These are phyloP conservation scores for Hypolimnas misippus DNA, from an alignment of 2,888 invertebrate species.

Conservation along the genomic window DNA sequence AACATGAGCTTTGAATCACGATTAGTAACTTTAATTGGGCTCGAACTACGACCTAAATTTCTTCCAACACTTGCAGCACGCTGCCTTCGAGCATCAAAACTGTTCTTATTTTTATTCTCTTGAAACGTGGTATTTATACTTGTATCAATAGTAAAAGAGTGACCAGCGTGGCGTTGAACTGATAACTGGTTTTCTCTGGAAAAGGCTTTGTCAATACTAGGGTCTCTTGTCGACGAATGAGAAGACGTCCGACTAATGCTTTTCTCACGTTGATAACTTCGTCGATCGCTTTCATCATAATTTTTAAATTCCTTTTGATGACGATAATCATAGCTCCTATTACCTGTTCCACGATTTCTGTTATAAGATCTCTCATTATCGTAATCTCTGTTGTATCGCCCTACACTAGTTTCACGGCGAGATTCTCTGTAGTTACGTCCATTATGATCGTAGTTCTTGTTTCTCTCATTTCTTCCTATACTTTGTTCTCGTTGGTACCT, in stretches of 20 bases:
- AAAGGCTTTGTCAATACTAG: conserved; percentile 10
- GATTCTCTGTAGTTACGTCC: conserved; percentile 48
- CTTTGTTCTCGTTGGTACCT: conserved; percentile 54
- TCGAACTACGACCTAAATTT: conserved; percentile 44
- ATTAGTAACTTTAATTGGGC: conserved; percentile 24
- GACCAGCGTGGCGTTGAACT: conserved; percentile 55
- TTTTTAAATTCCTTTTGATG: conserved; percentile 44
- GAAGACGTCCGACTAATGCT: conserved; percentile 46
- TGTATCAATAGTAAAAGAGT: conserved; percentile 69
- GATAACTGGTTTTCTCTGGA: conserved; percentile 51
- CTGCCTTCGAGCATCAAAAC: conserved; percentile 60
- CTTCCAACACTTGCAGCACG: conserved; percentile 74
- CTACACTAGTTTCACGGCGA: conserved; percentile 47
- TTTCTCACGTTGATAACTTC: conserved; percentile 51
- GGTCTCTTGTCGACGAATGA: conserved; percentile 11
- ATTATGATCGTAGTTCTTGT: conserved; percentile 47
- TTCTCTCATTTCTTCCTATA: conserved; percentile 51
- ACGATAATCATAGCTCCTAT: conserved; percentile 39
- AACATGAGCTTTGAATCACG: conserved; percentile 27
- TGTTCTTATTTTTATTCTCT: conserved; percentile 48
- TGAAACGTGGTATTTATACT: conserved; percentile 71
- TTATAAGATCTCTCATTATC: conserved; percentile 45
- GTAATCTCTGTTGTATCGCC: conserved; percentile 46
- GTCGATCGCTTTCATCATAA: conserved; percentile 47
- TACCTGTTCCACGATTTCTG: conserved; percentile 41